Evolutionary conservation across 92 coral and sea anemone species (phyloP).

Genomic region (Ricordea florida): DNA sequence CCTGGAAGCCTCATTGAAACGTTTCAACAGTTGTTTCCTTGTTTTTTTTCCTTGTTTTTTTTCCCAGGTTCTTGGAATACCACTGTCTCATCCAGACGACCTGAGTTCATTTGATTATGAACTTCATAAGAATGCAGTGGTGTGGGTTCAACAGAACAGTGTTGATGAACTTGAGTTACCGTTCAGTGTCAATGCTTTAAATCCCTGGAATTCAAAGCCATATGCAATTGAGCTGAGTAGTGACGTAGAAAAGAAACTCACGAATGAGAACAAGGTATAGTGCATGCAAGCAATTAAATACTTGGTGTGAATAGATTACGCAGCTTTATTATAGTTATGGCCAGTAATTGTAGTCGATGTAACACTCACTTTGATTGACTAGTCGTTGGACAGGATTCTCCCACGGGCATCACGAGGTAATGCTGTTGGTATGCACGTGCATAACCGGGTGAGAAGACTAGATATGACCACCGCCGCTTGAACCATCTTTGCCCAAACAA

Average conservation of each 20-base stretch:
- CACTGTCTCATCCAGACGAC: conserved; percentile 91
- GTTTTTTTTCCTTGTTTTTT: neutral
- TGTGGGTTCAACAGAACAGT: conserved; percentile 83
- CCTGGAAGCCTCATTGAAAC: too few species aligned
- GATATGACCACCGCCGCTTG: too few species aligned
- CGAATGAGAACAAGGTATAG: conserved; percentile 85
- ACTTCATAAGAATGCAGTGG: conserved; percentile 78
- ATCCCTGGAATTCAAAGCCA: conserved; percentile 82
- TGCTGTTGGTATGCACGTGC: too few species aligned
- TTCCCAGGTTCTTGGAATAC: conserved; percentile 80
- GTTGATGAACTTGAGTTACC: conserved; percentile 78
- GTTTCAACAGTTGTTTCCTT: too few species aligned
- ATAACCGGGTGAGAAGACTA: too few species aligned
- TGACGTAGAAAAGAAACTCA: conserved; percentile 56
- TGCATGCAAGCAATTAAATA: neutral
- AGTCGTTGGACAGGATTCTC: too few species aligned
- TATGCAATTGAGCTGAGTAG: conserved; percentile 72
- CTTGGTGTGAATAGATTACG: too few species aligned
- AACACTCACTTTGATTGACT: too few species aligned
- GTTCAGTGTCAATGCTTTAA: conserved; percentile 71
- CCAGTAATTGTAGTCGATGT: too few species aligned
- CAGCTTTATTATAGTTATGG: too few species aligned
- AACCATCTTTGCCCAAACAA: too few species aligned
- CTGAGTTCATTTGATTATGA: conserved; percentile 87
- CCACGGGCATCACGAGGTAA: too few species aligned